Base-by-base conservation (phyloP, 2,797 vertebrate genomes). In the Petrocephalus sullivani region DNA sequence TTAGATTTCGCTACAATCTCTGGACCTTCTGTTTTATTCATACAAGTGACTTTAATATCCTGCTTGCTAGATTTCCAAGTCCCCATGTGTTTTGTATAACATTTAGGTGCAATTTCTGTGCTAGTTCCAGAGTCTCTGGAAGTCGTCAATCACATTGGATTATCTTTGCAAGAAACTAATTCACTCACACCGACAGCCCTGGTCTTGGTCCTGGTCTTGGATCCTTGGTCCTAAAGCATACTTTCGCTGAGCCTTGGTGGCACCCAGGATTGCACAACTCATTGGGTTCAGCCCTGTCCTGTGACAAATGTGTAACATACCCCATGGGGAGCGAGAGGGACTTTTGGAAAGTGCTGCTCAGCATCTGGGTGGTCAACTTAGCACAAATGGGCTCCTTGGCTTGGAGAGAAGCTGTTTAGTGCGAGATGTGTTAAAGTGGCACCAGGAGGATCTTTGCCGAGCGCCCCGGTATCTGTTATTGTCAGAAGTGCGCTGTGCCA, bases 231-330 rank as follows among this genome's bases (percentile, higher is more conserved):
- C 53, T 37, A 56, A 88, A 56, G 67, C 51, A 84, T 51, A 85
- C 28, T 57, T 56, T 33, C 10, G 49, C 49, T 53, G 78, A 49
- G 78, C 85, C 41, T n/a, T 64, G 28, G 87, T 90, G 83, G 41
- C n/a, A 12, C 10, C 28, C 78, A 87, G 87, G 92, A 86, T 89
- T 92, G 90, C 82, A 75, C 85, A 88, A 23, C 83, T 90, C 87
- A 89, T 92, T 91, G 90, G 90, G 89, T 90, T 91, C 92, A 90
- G 88, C 10, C n/a, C 57, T 90, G 89, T 91, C 84, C 88, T 85
- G 91, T 46, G 88, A 88, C 90, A 90, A 90, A 90, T 89, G 81
- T 87, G 87, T 87, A 90, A 91, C 87, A 90, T 91, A 88, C 89
- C 89, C 49, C 19, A 85, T n/a, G 86, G 82, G 16, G 57, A 33